Evolutionary conservation across 1,140 invertebrate species (phyloP).

Genomic region (Temnothorax nylanderi): DNA sequence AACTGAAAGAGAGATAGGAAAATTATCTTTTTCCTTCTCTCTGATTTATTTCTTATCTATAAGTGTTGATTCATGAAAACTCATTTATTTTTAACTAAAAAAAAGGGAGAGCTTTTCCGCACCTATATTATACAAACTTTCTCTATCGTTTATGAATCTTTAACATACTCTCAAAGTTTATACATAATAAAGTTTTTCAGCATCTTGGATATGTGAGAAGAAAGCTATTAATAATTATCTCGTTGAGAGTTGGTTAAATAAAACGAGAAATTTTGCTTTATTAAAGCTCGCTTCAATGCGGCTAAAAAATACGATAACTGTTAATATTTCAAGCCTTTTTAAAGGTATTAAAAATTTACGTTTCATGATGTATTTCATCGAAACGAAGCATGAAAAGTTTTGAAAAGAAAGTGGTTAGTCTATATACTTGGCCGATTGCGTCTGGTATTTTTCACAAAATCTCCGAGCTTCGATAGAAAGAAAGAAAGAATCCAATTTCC

Average conservation of each 20-base stretch:
- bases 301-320: not conserved
- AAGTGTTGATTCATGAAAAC: not conserved
- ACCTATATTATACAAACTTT: constrained; percentile 6
- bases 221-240: constrained; percentile 32
- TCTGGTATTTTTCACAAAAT: constrained; percentile 36
- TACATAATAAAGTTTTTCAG: not conserved
- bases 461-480: not conserved
- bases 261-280: constrained; percentile 1
- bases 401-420: constrained; percentile 17
- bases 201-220: not conserved
- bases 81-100: not conserved
- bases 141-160: constrained; percentile 27
- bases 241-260: not conserved
- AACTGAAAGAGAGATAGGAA: not conserved
- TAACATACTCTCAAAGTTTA: not conserved
- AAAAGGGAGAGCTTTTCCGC: not conserved
- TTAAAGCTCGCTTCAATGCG: not conserved
- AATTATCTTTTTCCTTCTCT: not conserved
- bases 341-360: constrained; percentile 1
- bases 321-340: constrained; percentile 5
- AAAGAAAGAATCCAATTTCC: constrained; percentile 32
- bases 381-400: not conserved
- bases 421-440: constrained; percentile 1
- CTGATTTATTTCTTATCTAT: not conserved
- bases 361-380: not conserved